Evolutionary conservation across 2,113 vertebrate genomes (phyloP).

Genomic region (Thryonomys swinderianus): DNA sequence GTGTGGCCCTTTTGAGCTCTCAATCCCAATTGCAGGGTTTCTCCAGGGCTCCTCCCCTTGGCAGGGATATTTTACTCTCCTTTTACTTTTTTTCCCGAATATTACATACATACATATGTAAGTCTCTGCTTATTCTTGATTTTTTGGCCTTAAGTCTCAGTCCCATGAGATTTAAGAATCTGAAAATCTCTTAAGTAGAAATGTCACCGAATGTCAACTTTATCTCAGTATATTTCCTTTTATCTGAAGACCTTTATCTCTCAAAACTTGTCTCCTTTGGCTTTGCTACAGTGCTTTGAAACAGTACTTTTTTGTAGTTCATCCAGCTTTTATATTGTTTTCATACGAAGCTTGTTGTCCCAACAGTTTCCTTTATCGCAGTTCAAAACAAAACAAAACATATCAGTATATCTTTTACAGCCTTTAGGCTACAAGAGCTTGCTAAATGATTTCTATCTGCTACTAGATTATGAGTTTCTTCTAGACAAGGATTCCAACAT

Average conservation of each 20-base stretch:
- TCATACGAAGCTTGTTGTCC: not conserved
- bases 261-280: not conserved
- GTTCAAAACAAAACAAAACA: not conserved
- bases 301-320: not conserved
- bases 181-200: slow-evolving; percentile 16
- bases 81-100: not conserved
- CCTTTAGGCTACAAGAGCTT: not conserved
- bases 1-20: not conserved
- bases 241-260: not conserved
- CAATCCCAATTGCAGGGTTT: not conserved
- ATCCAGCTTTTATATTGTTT: not conserved
- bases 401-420: not conserved
- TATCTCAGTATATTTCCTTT: not conserved
- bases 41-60: not conserved
- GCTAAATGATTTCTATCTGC: not conserved
- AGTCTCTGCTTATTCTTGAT: not conserved
- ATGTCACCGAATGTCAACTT: not conserved
- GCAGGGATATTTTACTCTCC: not conserved
- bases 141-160: not conserved
- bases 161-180: not conserved
- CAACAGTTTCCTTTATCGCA: not conserved
- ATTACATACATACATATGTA: too few species aligned
- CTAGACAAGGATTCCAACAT: not conserved
- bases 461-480: not conserved
- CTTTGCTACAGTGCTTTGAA: not conserved